These are phyloP conservation scores for Geotrupes spiniger DNA, from an alignment of 2,888 invertebrate species.

Conservation along the genomic window DNA sequence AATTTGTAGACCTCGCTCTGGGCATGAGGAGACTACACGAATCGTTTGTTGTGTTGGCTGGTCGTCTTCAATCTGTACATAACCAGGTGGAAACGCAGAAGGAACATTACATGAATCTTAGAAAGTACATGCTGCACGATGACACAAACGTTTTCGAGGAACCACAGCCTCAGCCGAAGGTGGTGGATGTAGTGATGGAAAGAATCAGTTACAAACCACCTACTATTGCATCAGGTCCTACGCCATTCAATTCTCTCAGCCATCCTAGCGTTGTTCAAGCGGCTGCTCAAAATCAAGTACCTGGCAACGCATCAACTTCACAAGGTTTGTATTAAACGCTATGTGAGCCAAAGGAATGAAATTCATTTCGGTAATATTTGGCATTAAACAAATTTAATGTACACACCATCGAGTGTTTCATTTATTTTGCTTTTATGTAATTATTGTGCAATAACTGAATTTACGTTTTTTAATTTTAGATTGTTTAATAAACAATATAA, in stretches of 20 bases:
- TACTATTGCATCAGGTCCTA: slow-evolving; percentile 59
- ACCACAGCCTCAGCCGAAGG: slow-evolving; percentile 30
- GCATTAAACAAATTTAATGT: too few relatives aligned
- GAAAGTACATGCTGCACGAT: slow-evolving; percentile 76
- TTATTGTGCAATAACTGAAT: too few relatives aligned
- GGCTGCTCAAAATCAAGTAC: slow-evolving; percentile 14
- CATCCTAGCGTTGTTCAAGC: slow-evolving; percentile 32
- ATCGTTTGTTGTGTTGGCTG: slow-evolving; percentile 84
- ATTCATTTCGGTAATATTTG: too few relatives aligned
- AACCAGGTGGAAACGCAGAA: slow-evolving; percentile 76
- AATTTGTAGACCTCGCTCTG: slow-evolving; percentile 66
- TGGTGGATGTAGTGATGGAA: slow-evolving; percentile 41
- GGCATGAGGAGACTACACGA: slow-evolving; percentile 82
- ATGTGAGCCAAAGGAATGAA: too few relatives aligned
- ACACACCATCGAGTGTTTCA: too few relatives aligned
- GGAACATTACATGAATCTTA: slow-evolving; percentile 77
- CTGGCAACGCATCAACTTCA: not conserved
- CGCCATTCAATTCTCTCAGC: slow-evolving; percentile 55
- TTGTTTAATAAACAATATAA: too few relatives aligned
- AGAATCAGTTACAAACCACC: slow-evolving; percentile 43
- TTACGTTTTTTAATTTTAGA: too few relatives aligned
- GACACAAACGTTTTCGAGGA: slow-evolving; percentile 77
- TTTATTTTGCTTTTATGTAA: too few relatives aligned
- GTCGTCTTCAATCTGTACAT: slow-evolving; percentile 79
- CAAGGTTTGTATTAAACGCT: too few relatives aligned